Evolutionary conservation across 2,797 vertebrate genomes (phyloP).

Genomic region (Sebastes oblongus): DNA sequence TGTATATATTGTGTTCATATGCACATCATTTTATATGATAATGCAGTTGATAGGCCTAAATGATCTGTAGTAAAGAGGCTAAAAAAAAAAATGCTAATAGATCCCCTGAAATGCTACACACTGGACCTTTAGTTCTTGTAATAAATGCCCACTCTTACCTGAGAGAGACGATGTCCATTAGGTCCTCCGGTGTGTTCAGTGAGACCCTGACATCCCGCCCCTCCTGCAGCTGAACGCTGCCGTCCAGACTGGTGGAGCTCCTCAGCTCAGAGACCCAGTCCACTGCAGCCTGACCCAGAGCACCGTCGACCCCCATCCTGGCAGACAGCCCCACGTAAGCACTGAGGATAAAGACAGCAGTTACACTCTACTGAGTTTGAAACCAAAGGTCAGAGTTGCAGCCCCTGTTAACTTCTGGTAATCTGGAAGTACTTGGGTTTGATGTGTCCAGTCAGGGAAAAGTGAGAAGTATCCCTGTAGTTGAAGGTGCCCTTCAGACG

Average conservation of each 20-base stretch:
- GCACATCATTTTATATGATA: fast-evolving
- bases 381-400: background rate
- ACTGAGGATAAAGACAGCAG: slow-evolving; percentile 63
- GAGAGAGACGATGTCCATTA: slow-evolving; percentile 86
- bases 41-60: background rate
- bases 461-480: slow-evolving; percentile 83
- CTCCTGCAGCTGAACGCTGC: slow-evolving; percentile 85
- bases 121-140: background rate
- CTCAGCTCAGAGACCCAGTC: slow-evolving; percentile 83
- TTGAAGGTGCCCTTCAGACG: slow-evolving; percentile 81
- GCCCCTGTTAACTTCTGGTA: background rate
- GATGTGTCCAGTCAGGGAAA: slow-evolving; percentile 85
- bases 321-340: slow-evolving; percentile 81
- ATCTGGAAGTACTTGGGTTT: slow-evolving; percentile 83
- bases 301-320: slow-evolving; percentile 83
- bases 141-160: slow-evolving; percentile 67
- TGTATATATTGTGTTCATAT: too few species aligned
- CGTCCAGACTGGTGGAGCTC: slow-evolving; percentile 85
- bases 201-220: slow-evolving; percentile 84
- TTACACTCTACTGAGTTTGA: background rate
- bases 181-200: slow-evolving; percentile 87
- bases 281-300: slow-evolving; percentile 83
- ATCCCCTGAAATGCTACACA: fast-evolving
- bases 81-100: too few species aligned
- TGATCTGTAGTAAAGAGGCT: background rate